A percentile compares a stretch with the other conserved stretches of the same genome.
Conservation (phyloP, 53 echinoderm and acorn worm genomes). For the Hippasteria phrygiana region DNA sequence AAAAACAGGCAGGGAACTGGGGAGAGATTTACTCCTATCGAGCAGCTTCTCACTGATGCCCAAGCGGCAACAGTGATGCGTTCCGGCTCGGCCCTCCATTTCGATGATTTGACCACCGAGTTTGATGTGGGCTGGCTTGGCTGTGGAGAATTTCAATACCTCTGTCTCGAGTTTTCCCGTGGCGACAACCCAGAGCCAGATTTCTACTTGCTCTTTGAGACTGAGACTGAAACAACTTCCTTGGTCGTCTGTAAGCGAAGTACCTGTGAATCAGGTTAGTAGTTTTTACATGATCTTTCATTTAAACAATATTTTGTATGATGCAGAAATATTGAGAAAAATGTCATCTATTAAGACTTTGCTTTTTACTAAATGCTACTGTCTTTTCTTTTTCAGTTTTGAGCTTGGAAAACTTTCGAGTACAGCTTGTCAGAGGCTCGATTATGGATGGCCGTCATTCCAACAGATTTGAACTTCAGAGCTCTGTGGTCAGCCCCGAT, state of each 20-base stretch:
- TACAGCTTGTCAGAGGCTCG: constrained; percentile 36
- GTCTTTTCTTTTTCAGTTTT: constrained; percentile 30
- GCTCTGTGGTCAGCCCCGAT: constrained; percentile 32
- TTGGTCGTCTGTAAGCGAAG: constrained; percentile 56
- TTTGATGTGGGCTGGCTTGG: constrained; percentile 58
- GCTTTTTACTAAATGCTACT: not conserved
- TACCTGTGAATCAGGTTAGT: constrained; percentile 70
- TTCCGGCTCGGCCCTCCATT: constrained; percentile 23
- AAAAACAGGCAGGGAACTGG: constrained; percentile 56
- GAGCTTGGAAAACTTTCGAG: constrained; percentile 39
- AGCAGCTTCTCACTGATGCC: constrained; percentile 36
- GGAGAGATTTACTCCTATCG: constrained; percentile 25
- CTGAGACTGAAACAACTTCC: constrained; percentile 43
- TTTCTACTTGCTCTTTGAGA: constrained; percentile 58
- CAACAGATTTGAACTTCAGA: constrained; percentile 39
- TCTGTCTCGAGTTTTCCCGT: constrained; percentile 70
- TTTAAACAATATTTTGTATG: not conserved
- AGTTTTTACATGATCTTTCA: not conserved
- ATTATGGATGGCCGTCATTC: constrained; percentile 31
- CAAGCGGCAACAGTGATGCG: constrained; percentile 14
- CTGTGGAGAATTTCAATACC: constrained; percentile 58
- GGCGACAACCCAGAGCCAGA: constrained; percentile 67
- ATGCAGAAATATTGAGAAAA: too few relatives aligned
- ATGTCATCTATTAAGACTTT: too few relatives aligned
- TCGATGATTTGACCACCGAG: constrained; percentile 25